Base-by-base conservation (phyloP, 1,140 invertebrate genomes). In the Calephelis virginiensis region DNA sequence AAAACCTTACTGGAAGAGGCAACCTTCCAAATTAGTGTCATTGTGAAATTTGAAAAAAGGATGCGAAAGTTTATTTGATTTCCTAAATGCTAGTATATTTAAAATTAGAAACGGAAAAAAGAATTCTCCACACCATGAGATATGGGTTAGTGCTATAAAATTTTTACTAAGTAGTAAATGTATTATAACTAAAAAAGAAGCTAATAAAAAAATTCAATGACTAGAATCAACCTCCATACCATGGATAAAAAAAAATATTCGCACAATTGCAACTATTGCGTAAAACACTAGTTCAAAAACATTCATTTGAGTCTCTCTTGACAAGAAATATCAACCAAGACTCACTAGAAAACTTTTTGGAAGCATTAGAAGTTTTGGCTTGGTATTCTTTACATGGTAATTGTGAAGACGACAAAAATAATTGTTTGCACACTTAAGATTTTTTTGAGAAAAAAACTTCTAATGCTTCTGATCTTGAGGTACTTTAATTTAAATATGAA, bases 281-380 rank as follows among this genome's bases (percentile, higher is more conserved):
- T 66, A 62, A 65, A 67, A 43, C 68, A n/a, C 46, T 75, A 43
- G 56, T n/a, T 47, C 11, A 56, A 40, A 75, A 69, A 63, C 75
- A 74, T 65, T 17, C 12, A 3, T 67, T 72, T 61, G 68, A 74
- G 46, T 7, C 10, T n/a, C 60, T 74, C 46, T 62, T 73, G 12
- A 75, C 68, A 7, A 48, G 73, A 64, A 68, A 76, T 48, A 69
- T 74, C 12, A 74, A 76, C 59, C 74, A 78, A 59, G 74, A 74
- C 68, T 69, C 71, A 40, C 28, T 28, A 28, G 28, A 28, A 28
- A 28, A 28, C 28, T 4, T 28, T 28, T 28, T 28, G 28, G 72
- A 8, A 75, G 70, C 61, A 74, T 78, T 61, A 68, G 71, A 59
- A 74, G 66, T 53, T 70, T 49, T 59, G 72, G 76, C 10, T 67